Evolutionary conservation across 2,797 vertebrate species (phyloP), one percentile per base, ranked within the genome.

Genomic region (Poeciliopsis presidionis): DNA sequence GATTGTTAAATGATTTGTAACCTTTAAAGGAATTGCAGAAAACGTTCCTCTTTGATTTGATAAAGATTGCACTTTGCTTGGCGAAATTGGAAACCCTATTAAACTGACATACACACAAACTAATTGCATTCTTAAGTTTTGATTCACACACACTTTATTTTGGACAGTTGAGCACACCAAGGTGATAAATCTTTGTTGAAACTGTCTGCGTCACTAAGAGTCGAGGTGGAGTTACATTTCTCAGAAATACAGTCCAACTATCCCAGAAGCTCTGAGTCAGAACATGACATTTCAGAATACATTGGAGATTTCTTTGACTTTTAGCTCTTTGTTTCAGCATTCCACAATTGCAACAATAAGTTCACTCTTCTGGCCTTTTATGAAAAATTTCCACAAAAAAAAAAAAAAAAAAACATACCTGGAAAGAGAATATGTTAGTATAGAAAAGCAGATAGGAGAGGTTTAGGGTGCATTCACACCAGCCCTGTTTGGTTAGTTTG

Each of bases 241-340:
- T 67, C 8, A 67, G 63, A 67, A 67, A 41, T 65, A 20, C 39
- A 25, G 39, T 25, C 5, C 7, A 22, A 12, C 20, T 25, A 67
- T 43, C 39, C 65, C 65, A 67, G 39, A 43, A 67, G 39, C 39
- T 67, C 65, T 43, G 65, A 67, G 65, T 67, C 65, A 41, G 20
- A 67, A 25, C 22, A 22, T 67, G 63, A n/a, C 39, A 41, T 13
- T 67, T 22, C 11, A 43, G 36, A 22, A 25, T n/a, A 43, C 11
- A 13, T 7, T 22, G 39, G 39, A 43, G 20, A 43, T 39, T 67
- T 67, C 36, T 67, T 11, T 39, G 65, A 41, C 39, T n/a, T 69
- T 43, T 11, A 69, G 9, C 5, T 2, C 5, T 69, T 69, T 41
- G 18, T 67, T 67, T 9, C 33, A 41, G 33, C 9, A 39, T 8